Percentiles rank a stretch among this genome's conserved stretches.
Conservation (phyloP, 2,113 vertebrate genomes). For the Sinocyclocheilus anshuiensis region DNA sequence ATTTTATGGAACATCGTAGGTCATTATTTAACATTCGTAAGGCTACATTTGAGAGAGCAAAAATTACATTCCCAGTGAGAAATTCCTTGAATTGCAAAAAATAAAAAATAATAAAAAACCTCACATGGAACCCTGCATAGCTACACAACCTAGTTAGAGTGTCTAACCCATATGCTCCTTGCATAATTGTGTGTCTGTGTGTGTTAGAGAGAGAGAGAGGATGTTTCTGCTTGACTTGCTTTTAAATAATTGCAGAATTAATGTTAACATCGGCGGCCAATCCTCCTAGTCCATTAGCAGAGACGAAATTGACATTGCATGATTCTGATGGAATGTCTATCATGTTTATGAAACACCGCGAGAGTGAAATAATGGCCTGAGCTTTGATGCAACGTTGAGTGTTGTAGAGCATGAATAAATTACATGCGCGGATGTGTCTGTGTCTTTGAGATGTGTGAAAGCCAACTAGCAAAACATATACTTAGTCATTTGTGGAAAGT, state of each 20-base stretch:
- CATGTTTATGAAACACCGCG: slow-evolving; percentile 64
- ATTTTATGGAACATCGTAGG: not conserved
- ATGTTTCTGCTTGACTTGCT: slow-evolving; percentile 51
- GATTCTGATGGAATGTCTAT: slow-evolving; percentile 46
- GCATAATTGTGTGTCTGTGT: slow-evolving; percentile 38
- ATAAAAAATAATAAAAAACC: not conserved
- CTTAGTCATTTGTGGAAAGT: slow-evolving; percentile 23
- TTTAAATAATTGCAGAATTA: slow-evolving; percentile 56
- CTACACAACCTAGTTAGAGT: slow-evolving; percentile 30
- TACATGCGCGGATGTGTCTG: slow-evolving; percentile 23
- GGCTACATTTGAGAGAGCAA: slow-evolving; percentile 20
- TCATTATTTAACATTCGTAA: not conserved
- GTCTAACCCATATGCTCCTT: slow-evolving; percentile 41
- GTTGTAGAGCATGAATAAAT: slow-evolving; percentile 43
- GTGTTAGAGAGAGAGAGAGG: slow-evolving; percentile 22
- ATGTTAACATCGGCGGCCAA: slow-evolving; percentile 49
- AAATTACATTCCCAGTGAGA: not conserved
- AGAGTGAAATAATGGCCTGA: slow-evolving; percentile 45
- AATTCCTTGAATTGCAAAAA: not conserved
- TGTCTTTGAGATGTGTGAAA: slow-evolving; percentile 38
- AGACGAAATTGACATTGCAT: slow-evolving; percentile 58
- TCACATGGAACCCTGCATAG: slow-evolving; percentile 1
- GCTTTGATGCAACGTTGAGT: slow-evolving; percentile 25
- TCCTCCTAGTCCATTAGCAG: slow-evolving; percentile 71
- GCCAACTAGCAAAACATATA: slow-evolving; percentile 2